Evolutionary conservation across 2,113 vertebrate species (phyloP).

Genomic region (Struthio camelus): DNA sequence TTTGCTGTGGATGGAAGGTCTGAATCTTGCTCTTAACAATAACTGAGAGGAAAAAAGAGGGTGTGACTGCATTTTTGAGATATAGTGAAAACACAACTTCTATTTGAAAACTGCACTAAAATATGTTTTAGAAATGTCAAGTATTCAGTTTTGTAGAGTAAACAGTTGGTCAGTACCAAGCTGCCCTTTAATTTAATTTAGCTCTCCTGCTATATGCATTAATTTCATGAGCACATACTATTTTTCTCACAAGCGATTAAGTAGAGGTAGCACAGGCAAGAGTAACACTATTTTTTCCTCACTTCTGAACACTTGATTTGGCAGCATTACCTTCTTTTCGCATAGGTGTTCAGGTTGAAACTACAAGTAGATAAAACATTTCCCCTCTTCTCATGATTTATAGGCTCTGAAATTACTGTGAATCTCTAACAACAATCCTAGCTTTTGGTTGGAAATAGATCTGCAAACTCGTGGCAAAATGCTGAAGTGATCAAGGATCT

Average conservation of each 20-base stretch:
- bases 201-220: background rate
- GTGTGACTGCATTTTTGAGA: background rate
- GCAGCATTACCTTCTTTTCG: background rate
- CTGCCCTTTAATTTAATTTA: background rate
- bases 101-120: background rate
- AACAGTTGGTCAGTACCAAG: background rate
- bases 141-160: background rate
- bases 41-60: background rate
- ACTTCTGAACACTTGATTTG: background rate
- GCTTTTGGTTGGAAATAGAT: background rate
- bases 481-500: background rate
- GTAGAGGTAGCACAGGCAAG: background rate
- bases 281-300: background rate
- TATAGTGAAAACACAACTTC: background rate
- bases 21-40: background rate
- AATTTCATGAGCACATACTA: background rate
- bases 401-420: background rate
- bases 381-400: background rate
- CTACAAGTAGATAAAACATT: background rate
- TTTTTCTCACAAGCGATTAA: background rate
- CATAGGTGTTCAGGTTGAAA: background rate
- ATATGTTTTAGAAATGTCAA: background rate
- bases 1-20: background rate
- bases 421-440: background rate
- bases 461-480: background rate